Base-by-base conservation (phyloP, 2,113 vertebrate genomes). In the Glaucidium brasilianum region DNA sequence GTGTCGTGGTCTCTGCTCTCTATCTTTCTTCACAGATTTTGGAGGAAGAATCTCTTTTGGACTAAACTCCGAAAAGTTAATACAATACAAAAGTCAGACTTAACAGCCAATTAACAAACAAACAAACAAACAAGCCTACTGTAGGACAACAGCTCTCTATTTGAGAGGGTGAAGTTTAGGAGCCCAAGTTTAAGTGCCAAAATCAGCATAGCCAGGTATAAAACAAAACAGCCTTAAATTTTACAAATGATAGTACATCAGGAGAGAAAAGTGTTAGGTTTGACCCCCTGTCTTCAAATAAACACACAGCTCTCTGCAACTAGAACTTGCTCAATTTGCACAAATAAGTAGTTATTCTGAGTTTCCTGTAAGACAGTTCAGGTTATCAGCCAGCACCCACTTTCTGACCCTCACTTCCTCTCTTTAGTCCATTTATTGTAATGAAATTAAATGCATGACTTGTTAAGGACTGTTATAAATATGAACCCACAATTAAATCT, bases 21-120 rank as follows among this genome's bases (percentile, higher is more conserved):
- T 99, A 37, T 99, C 99, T 76, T 99, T 99, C 96, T 98, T 99
- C 83, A 98, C 97, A 68, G 96, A 93, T 97, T 99, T 99, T 68
- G 98, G 98, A 97, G 98, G 98, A 88, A 98, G 98, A 85, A 98
- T 98, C 98, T 99, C 99, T 97, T 99, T 99, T 92, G 99, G 99
- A 98, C 99, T 99, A 97, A 96, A 97, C 87, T 95, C 94, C 93
- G 85, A n/a, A 96, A 97, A 97, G 74, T 97, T 94, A 94, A 95
- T 78, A 80, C 82, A 47, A 95, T 59, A 91, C 53, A 75, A 0
- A 56, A 95, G 92, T 97, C 96, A 97, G 95, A 88, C 74, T 93
- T 37, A 0, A 39, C 14, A 82, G 62, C 1, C 34, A 75, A 30
- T 2, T 3, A 6, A 45, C 25, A 52, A 34, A n/a, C 12, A 41